Percentiles rank a stretch among this genome's conserved stretches.
phyloP scores from a whole-genome alignment of 2,888 invertebrate genomes.

The Pseudeuparius sepicola region DNA sequence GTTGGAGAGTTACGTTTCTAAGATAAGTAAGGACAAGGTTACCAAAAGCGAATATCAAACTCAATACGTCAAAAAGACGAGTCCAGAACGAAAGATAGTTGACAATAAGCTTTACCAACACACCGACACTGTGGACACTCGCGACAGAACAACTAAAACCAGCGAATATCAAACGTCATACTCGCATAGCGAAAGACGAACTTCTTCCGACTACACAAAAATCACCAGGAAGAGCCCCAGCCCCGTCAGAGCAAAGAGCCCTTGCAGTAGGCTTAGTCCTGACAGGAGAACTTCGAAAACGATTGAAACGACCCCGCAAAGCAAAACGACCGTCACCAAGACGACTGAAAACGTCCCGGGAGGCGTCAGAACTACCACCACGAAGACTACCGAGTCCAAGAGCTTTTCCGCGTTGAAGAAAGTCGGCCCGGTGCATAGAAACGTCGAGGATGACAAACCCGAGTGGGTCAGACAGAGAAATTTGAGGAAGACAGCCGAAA shows the following conservation, averaged over 20 bases:
- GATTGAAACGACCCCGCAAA: conserved; percentile 11
- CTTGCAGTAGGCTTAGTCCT: conserved; percentile 8
- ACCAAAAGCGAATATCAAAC: conserved; percentile 24
- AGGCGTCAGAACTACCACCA: conserved; percentile 24
- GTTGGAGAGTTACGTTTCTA: conserved; percentile 25
- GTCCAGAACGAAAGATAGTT: conserved; percentile 22
- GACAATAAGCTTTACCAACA: conserved; percentile 22
- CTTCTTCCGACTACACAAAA: conserved; percentile 23
- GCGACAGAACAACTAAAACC: conserved; percentile 14
- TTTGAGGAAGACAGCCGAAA: conserved; percentile 45
- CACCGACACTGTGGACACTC: conserved; percentile 18
- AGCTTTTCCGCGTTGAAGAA: conserved; percentile 29
- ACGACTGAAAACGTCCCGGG: conserved; percentile 35
- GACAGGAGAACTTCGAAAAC: conserved; percentile 9
- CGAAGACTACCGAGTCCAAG: conserved; percentile 22
- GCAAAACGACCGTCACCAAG: conserved; percentile 19
- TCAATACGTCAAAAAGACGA: conserved; percentile 20
- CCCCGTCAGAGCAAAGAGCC: conserved; percentile 19
- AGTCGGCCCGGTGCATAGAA: conserved; percentile 37
- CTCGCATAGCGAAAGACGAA: conserved; percentile 24
- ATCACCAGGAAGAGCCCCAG: conserved; percentile 21
- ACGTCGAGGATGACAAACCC: conserved; percentile 46
- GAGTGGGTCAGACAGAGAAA: conserved; percentile 53
- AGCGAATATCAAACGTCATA: conserved; percentile 27
- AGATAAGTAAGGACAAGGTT: conserved; percentile 27